Base-by-base conservation (phyloP, 2,888 invertebrate species). In the Prosopocoilus inquinatus region DNA sequence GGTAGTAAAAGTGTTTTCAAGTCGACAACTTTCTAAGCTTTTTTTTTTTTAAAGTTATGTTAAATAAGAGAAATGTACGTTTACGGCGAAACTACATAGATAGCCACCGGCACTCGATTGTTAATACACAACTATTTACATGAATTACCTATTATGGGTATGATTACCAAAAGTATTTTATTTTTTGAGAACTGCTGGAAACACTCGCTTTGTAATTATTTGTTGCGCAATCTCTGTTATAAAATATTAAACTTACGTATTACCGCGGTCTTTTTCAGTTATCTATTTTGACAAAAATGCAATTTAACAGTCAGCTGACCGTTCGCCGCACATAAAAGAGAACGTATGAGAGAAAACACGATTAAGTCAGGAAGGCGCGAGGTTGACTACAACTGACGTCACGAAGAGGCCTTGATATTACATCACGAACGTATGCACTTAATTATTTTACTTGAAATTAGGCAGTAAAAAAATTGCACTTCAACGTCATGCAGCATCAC, bases 381-480 rank as follows among this genome's bases (percentile, higher is more conserved):
- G 64, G 65, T 64, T 63, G 62, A 61, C 59, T 62, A 57, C 47
- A 57, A 50, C 50, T 63, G 63, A 65, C 65, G 65, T 65, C 64
- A 65, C 50, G 39, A 34, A 36, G 46, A 58, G 63, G 58, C 65
- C 65, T 65, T 65, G 65, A 57, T 62, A 58, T 64, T 65, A 63
- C 64, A 63, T 64, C 65, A 63, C 58, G 60, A 55, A 50, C 41
- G 13, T 11, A 15, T 16, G 15, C 41, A 41, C 12, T 41, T 41
- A 15, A 15, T 13, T 13, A 38, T 41, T 41, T 15, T 41, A 41
- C 5, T 41, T 5, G 20, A 28, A 28, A 28, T 28, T 28, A 4
- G 20, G 20, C 20, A 28, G 7, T 5, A 28, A 28, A 28, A 20
- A 28, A 28, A 28, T 28, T 28, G 20, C 20, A 28, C 5, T 28